Evolutionary conservation across 1,140 invertebrate genomes (phyloP).

Genomic region (Laupala kohalensis): DNA sequence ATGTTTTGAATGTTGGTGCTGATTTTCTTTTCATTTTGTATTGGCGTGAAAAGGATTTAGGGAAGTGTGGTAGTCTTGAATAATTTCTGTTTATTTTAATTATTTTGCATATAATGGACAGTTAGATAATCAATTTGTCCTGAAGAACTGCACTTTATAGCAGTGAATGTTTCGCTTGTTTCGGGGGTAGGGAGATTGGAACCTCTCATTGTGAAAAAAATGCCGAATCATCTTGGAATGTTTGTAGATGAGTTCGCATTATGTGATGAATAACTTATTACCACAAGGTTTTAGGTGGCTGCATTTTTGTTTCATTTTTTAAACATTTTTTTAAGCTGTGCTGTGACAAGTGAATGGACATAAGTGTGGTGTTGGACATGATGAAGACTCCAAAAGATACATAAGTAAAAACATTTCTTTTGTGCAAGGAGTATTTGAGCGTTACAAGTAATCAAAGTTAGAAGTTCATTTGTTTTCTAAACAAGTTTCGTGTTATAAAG

Average conservation of each 20-base stretch:
- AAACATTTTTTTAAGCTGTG: constrained; percentile 4
- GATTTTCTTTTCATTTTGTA: constrained; percentile 3
- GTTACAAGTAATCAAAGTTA: neutral
- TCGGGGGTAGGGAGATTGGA: neutral
- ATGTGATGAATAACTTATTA: constrained; percentile 4
- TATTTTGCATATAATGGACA: neutral
- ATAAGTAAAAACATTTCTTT: constrained; percentile 3
- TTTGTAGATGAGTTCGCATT: neutral
- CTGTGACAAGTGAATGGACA: neutral
- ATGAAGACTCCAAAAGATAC: neutral
- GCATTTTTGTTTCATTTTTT: neutral
- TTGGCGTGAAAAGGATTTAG: constrained; percentile 3
- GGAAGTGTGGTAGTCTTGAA: neutral
- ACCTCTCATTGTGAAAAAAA: neutral
- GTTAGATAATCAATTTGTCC: neutral
- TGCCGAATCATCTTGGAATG: neutral
- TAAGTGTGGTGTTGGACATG: constrained; percentile 3
- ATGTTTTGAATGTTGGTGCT: constrained; percentile 8
- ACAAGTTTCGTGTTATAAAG: neutral
- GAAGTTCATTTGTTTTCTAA: neutral
- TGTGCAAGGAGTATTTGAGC: constrained; percentile 6
- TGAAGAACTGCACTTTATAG: neutral
- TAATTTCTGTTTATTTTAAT: neutral
- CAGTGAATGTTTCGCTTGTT: constrained; percentile 6
- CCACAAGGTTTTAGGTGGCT: constrained; percentile 7